Evolutionary conservation across 2,888 invertebrate species (phyloP).

Genomic region (Eilema griseolum): DNA sequence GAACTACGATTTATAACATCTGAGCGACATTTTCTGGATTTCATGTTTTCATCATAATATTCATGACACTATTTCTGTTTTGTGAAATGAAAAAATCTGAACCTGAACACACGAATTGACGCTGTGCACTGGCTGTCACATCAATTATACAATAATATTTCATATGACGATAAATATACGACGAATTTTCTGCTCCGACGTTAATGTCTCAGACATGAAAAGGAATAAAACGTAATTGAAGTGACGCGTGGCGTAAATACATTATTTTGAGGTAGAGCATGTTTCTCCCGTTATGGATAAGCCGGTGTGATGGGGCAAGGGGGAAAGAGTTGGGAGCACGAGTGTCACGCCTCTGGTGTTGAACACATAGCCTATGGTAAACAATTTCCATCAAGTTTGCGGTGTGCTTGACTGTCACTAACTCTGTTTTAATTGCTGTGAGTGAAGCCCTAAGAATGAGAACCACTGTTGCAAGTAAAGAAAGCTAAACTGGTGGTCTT

Average conservation of each 20-base stretch:
- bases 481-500: background rate
- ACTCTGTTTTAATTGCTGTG: too few relatives aligned
- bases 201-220: constrained; percentile 1
- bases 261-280: background rate
- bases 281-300: background rate
- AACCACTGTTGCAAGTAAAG: background rate
- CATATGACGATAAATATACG: background rate
- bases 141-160: constrained; percentile 1
- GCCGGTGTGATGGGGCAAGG: background rate
- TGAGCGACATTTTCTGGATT: background rate
- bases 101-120: background rate
- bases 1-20: background rate
- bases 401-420: too few relatives aligned
- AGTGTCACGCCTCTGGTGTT: too few relatives aligned
- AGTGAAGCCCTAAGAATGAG: background rate
- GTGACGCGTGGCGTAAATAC: constrained; percentile 1
- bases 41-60: background rate
- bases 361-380: too few relatives aligned
- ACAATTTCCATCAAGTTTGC: too few relatives aligned
- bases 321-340: background rate
- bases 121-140: background rate
- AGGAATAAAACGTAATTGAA: background rate
- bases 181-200: background rate
- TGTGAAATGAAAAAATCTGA: background rate
- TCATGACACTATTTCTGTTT: background rate